Evolutionary conservation across 2,797 vertebrate genomes (phyloP).

Genomic region (Cyclopterus lumpus): DNA sequence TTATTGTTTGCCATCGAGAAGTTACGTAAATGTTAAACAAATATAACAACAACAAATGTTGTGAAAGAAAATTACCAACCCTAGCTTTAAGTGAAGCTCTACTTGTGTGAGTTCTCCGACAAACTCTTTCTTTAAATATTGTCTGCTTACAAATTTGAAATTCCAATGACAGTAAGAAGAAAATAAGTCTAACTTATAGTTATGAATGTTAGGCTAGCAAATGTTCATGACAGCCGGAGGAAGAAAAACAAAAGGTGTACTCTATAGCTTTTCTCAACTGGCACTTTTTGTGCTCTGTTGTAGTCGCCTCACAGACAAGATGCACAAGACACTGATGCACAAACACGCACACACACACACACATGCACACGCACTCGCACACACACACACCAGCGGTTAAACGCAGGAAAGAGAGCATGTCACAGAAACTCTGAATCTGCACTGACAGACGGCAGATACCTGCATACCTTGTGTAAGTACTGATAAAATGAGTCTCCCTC

Average conservation of each 20-base stretch:
- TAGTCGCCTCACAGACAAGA: conserved; percentile 8
- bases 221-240: conserved; percentile 11
- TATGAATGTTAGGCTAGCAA: conserved; percentile 17
- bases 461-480: conserved; percentile 44
- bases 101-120: conserved; percentile 2
- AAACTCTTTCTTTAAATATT: conserved; percentile 2
- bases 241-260: conserved; percentile 7
- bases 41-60: not conserved
- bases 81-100: not conserved
- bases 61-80: not conserved
- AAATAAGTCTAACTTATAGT: conserved; percentile 26
- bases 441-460: conserved; percentile 33
- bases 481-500: conserved; percentile 41
- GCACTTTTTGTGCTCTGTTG: conserved; percentile 7
- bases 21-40: not conserved
- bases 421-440: conserved; percentile 24
- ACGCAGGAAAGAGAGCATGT: conserved; percentile 34
- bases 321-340: conserved; percentile 5
- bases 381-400: conserved; percentile 20
- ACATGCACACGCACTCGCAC: not conserved
- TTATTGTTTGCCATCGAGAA: not conserved
- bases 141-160: conserved; percentile 22
- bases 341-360: conserved; percentile 3
- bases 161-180: conserved; percentile 9
- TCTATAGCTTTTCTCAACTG: conserved; percentile 3